These are phyloP conservation scores for Nomada hirtipes DNA, from an alignment of 2,888 invertebrate species.

Conservation along the genomic window DNA sequence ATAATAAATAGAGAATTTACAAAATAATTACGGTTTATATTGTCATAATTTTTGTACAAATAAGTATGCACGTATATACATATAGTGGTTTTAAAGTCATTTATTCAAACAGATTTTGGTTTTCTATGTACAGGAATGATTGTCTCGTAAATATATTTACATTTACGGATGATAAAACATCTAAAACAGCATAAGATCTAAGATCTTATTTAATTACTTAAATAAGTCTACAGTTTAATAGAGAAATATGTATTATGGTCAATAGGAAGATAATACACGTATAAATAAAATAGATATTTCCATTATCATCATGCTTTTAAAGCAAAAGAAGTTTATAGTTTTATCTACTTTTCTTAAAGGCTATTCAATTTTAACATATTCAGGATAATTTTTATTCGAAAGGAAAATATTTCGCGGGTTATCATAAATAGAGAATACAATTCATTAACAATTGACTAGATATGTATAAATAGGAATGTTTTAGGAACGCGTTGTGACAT, in stretches of 20 bases:
- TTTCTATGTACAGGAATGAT: conserved; percentile 12
- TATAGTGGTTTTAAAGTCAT: conserved; percentile 14
- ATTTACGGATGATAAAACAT: not conserved
- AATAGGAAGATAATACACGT: not conserved
- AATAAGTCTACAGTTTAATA: not conserved
- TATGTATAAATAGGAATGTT: conserved; percentile 21
- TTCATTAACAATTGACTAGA: conserved; percentile 42
- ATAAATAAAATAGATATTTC: not conserved
- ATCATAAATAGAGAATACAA: conserved; percentile 14
- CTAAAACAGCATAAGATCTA: conserved; percentile 14
- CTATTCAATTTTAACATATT: not conserved
- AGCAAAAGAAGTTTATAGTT: conserved; percentile 2
- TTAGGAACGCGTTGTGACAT: not conserved
- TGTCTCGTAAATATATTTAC: conserved; percentile 24
- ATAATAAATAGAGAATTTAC: no score
- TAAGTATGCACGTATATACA: no score
- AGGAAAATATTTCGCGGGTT: not conserved
- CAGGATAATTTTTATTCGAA: conserved; percentile 18
- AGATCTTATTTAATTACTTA: conserved; percentile 10
- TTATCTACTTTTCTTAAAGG: not conserved
- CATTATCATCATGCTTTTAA: not conserved
- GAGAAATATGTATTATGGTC: not conserved
- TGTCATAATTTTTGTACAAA: not conserved
- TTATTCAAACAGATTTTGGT: conserved; percentile 30
- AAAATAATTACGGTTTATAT: not conserved